Conservation (phyloP, 2,888 invertebrate genomes). For the Lamellibrachia satsuma region DNA sequence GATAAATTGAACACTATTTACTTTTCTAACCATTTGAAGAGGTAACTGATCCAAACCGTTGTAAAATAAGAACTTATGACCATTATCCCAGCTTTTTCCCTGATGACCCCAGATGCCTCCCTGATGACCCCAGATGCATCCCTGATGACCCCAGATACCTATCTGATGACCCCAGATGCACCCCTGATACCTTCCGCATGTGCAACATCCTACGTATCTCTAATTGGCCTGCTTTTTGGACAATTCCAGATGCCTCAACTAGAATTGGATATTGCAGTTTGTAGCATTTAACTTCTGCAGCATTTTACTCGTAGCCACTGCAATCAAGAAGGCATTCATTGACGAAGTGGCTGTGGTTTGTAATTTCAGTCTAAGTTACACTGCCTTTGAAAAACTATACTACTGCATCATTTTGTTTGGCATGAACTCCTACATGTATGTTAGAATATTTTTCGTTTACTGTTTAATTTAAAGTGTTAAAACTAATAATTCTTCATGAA, state of each 20-base stretch:
- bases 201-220: background rate
- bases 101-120: background rate
- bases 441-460: background rate
- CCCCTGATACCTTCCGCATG: background rate
- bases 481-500: background rate
- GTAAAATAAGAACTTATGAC: background rate
- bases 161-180: background rate
- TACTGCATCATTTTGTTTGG: background rate
- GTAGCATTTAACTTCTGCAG: background rate
- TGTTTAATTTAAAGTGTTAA: background rate
- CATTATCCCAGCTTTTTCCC: background rate
- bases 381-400: background rate
- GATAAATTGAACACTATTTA: background rate
- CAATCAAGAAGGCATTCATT: background rate
- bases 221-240: background rate
- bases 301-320: background rate
- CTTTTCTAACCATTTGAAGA: background rate
- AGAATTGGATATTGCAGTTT: background rate
- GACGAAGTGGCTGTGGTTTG: background rate
- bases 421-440: background rate
- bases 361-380: background rate
- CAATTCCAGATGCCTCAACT: background rate
- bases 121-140: background rate
- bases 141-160: background rate
- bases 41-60: background rate